Evolutionary conservation across 2,888 invertebrate genomes (phyloP).

Genomic region (Ochlodes sylvanus): DNA sequence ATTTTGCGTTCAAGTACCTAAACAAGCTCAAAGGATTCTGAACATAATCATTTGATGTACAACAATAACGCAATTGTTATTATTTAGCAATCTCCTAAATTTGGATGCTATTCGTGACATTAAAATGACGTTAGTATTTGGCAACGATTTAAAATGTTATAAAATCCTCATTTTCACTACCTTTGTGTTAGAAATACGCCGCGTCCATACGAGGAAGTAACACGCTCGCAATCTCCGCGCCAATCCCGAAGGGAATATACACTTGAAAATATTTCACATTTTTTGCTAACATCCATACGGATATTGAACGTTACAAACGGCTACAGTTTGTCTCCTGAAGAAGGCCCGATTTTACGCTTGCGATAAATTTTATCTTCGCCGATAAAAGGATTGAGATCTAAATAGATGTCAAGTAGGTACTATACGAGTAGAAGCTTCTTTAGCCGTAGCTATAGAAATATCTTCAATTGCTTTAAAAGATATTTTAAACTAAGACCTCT

Average conservation of each 20-base stretch:
- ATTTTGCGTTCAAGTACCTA: too few species aligned
- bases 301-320: constrained; percentile 39
- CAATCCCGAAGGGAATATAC: constrained; percentile 40
- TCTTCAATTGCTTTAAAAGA: too few species aligned
- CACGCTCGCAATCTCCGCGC: constrained; percentile 38
- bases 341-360: constrained; percentile 40
- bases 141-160: not conserved
- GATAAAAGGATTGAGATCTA: constrained; percentile 8
- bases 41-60: too few species aligned
- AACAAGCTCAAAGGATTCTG: too few species aligned
- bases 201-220: constrained; percentile 35
- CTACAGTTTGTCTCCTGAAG: constrained; percentile 36
- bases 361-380: constrained; percentile 28
- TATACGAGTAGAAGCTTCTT: not conserved
- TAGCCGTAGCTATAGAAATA: too few species aligned
- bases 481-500: too few species aligned
- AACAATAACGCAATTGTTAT: too few species aligned
- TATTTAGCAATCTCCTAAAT: too few species aligned
- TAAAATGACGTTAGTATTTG: not conserved
- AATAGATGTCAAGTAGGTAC: constrained; percentile 7
- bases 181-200: constrained; percentile 24
- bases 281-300: constrained; percentile 39
- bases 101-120: too few species aligned
- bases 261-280: constrained; percentile 41
- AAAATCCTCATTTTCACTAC: constrained; percentile 31